These are phyloP conservation scores for Anguilla megastoma DNA, from an alignment of 2,797 vertebrate species.

Conservation along the genomic window DNA sequence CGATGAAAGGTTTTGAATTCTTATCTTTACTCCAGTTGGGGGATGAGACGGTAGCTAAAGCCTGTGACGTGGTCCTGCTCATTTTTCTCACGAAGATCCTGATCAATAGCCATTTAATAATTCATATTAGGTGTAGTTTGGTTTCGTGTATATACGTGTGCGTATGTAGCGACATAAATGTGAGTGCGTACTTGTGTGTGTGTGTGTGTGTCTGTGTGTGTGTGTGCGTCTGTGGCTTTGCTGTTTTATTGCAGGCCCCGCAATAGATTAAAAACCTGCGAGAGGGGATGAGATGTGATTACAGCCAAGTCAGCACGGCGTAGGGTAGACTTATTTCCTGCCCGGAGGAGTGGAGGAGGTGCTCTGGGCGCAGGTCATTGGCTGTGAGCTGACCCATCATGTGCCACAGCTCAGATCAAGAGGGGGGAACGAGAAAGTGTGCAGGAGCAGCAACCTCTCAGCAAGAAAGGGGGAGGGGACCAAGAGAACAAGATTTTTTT, in stretches of 20 bases:
- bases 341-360: conserved; percentile 10
- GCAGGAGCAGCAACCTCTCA: conserved; percentile 9
- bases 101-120: not conserved
- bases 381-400: conserved; percentile 17
- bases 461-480: not conserved
- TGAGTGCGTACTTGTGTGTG: not conserved
- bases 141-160: not conserved
- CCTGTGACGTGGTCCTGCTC: not conserved
- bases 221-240: not conserved
- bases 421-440: not conserved
- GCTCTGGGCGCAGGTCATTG: not conserved
- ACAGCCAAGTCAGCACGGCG: not conserved
- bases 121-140: not conserved
- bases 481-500: not conserved
- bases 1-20: not conserved
- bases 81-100: not conserved
- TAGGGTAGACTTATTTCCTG: conserved; percentile 12
- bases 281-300: conserved; percentile 19
- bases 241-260: not conserved
- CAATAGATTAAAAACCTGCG: conserved; percentile 14
- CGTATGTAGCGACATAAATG: not conserved
- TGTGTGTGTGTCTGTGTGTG: not conserved
- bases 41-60: not conserved
- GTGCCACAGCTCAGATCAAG: conserved; percentile 8
- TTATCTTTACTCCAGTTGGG: not conserved